These are phyloP conservation scores for Nannoperca obscura DNA, from an alignment of 2,797 vertebrate species.

Conservation along the genomic window DNA sequence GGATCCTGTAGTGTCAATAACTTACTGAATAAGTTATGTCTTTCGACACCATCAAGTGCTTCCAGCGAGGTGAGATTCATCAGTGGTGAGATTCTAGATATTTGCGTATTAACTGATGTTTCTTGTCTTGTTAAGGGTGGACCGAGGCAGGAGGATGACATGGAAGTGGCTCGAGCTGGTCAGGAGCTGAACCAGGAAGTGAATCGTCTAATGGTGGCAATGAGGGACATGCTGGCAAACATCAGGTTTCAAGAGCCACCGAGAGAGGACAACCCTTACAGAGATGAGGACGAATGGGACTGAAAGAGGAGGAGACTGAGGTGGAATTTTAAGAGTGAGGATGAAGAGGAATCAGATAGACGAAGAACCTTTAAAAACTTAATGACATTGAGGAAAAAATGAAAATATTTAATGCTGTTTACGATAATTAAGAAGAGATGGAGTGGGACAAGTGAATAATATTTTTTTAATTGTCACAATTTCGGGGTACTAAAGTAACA, in stretches of 20 bases:
- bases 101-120: neutral
- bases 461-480: conserved; percentile 25
- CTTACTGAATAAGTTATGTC: neutral
- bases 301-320: conserved; percentile 69
- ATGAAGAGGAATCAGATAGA: conserved; percentile 18
- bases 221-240: conserved; percentile 98
- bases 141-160: conserved; percentile 85
- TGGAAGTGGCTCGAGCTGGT: conserved; percentile 89
- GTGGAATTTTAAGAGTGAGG: neutral
- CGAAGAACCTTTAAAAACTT: neutral
- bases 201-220: conserved; percentile 96
- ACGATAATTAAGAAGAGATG: conserved; percentile 26
- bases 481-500: conserved; percentile 10
- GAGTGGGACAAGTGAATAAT: conserved; percentile 7
- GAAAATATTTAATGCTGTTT: conserved; percentile 25
- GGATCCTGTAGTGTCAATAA: neutral
- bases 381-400: neutral
- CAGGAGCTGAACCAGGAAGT: conserved; percentile 94
- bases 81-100: neutral
- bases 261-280: conserved; percentile 90
- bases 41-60: too few species aligned
- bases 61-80: too few species aligned
- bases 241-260: conserved; percentile 96
- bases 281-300: conserved; percentile 92
- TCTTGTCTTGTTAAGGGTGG: conserved; percentile 82